Evolutionary conservation across 2,113 vertebrate genomes (phyloP).

Genomic region (Mesitornis unicolor): DNA sequence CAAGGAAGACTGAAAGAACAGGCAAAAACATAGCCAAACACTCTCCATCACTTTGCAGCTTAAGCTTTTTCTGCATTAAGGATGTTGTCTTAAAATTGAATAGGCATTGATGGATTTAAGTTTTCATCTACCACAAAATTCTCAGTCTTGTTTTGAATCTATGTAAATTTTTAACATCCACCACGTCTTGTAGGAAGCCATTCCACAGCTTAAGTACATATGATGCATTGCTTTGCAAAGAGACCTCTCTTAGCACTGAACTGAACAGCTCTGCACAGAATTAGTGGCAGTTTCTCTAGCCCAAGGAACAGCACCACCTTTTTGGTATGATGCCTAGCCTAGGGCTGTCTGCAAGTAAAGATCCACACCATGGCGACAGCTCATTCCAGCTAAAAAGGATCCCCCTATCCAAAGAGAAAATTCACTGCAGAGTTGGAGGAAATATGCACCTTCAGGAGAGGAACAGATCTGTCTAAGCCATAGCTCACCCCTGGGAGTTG

Average conservation of each 20-base stretch:
- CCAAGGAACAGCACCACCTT: neutral
- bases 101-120: neutral
- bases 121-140: neutral
- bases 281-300: neutral
- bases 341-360: neutral
- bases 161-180: neutral
- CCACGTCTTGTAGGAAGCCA: neutral
- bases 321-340: neutral
- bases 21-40: neutral
- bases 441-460: neutral
- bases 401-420: neutral
- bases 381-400: neutral
- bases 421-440: neutral
- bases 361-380: neutral
- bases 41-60: neutral
- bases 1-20: neutral
- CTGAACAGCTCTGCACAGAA: neutral
- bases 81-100: neutral
- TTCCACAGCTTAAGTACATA: neutral
- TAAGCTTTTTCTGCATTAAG: neutral
- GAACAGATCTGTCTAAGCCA: neutral
- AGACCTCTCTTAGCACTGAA: neutral
- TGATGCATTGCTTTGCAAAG: rapidly evolving
- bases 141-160: neutral
- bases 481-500: neutral